A percentile compares a stretch with the other conserved stretches of the same genome.
Conservation (phyloP, 1,140 invertebrate species). For the Cotesia glomerata region DNA sequence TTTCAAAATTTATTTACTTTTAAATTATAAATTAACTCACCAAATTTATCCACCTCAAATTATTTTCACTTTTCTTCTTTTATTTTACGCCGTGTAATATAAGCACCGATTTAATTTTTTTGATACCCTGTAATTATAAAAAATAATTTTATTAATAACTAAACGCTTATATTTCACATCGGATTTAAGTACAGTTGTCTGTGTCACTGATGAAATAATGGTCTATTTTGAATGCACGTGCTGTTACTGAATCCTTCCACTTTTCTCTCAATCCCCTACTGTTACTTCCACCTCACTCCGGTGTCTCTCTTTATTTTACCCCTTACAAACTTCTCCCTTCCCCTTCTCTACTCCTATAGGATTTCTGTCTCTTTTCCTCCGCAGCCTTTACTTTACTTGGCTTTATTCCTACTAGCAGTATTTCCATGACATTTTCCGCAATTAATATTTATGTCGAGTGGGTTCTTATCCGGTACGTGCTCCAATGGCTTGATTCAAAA, state of each 20-base stretch:
- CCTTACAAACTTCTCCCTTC: not conserved
- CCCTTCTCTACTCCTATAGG: no score
- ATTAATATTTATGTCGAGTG: constrained; percentile 58
- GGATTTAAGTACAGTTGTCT: constrained; percentile 53
- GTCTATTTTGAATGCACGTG: constrained; percentile 61
- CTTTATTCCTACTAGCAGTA: constrained; percentile 44
- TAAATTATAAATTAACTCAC: no score
- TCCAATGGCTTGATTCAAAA: not conserved
- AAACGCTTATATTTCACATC: not conserved
- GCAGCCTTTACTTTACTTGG: constrained; percentile 19
- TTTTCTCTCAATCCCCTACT: no score
- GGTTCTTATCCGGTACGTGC: not conserved
- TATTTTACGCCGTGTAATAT: no score
- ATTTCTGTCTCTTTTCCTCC: constrained; percentile 17
- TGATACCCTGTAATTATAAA: no score
- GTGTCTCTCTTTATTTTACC: constrained; percentile 29
- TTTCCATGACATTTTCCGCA: constrained; percentile 60
- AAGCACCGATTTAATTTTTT: no score
- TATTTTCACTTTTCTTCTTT: no score
- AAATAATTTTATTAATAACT: no score
- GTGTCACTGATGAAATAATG: constrained; percentile 61
- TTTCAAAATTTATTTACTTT: not conserved
- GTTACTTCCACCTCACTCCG: no score
- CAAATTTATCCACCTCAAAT: no score
- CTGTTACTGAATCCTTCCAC: constrained; percentile 41